Evolutionary conservation across 2,797 vertebrate genomes (phyloP).

Genomic region (Fundulus diaphanus): DNA sequence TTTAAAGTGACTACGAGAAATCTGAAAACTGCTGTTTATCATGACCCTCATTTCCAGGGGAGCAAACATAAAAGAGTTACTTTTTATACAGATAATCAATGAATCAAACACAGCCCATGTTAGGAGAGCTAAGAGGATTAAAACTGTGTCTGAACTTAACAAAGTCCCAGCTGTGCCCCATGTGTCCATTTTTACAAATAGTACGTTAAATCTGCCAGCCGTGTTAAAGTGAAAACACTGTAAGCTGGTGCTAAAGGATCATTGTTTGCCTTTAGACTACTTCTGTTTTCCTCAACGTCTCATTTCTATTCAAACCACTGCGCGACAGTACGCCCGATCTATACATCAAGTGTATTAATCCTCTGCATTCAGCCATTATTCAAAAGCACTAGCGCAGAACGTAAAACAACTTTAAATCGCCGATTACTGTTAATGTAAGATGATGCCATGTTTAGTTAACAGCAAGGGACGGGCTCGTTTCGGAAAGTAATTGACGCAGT

Average conservation of each 20-base stretch:
- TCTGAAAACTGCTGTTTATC: background rate
- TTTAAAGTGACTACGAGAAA: background rate
- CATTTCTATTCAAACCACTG: conserved; percentile 9
- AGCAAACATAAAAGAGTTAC: conserved; percentile 24
- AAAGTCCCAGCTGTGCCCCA: conserved; percentile 32
- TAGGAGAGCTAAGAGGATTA: conserved; percentile 59
- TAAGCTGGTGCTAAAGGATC: background rate
- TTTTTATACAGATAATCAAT: conserved; percentile 48
- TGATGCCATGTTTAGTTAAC: conserved; percentile 61
- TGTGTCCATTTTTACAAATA: conserved; percentile 30
- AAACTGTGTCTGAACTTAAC: conserved; percentile 41
- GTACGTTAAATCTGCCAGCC: conserved; percentile 1
- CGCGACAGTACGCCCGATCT: background rate
- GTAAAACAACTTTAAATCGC: conserved; percentile 59
- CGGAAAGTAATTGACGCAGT: conserved; percentile 58
- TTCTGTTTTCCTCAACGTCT: background rate
- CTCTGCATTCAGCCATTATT: conserved; percentile 30
- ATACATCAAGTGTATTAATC: conserved; percentile 26
- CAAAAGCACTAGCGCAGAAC: conserved; percentile 37
- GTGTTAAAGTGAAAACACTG: background rate
- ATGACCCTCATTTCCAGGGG: background rate
- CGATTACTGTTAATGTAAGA: conserved; percentile 61
- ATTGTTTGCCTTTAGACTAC: conserved; percentile 4
- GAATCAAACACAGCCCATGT: conserved; percentile 23
- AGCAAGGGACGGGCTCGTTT: conserved; percentile 50